These are phyloP conservation scores for Montipora capricornis DNA, from an alignment of 64 coral and sea anemone species.

Conservation along the genomic window DNA sequence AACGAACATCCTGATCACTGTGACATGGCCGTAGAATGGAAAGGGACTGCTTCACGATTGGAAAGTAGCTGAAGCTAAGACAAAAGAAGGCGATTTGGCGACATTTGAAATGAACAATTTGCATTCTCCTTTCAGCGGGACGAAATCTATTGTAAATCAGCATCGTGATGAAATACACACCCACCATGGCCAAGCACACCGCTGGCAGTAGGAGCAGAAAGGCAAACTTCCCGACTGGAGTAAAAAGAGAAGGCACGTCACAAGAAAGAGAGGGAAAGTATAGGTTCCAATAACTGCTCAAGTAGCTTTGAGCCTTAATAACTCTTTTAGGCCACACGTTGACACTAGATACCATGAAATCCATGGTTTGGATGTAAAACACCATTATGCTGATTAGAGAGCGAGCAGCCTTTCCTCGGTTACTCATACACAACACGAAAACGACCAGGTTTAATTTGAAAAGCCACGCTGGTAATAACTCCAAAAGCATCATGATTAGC, in stretches of 20 bases:
- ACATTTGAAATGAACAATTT: slow-evolving; percentile 51
- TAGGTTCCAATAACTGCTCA: slow-evolving; percentile 77
- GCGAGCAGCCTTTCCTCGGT: slow-evolving; percentile 19
- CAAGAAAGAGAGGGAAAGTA: slow-evolving; percentile 72
- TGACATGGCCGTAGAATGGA: slow-evolving; percentile 62
- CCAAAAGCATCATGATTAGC: slow-evolving; percentile 44
- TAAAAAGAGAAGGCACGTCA: slow-evolving; percentile 65
- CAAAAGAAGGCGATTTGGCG: slow-evolving; percentile 44
- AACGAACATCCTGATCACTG: slow-evolving; percentile 16
- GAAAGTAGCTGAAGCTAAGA: slow-evolving; percentile 71
- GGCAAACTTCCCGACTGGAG: slow-evolving; percentile 59
- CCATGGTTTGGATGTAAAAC: slow-evolving; percentile 80
- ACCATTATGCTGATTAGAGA: slow-evolving; percentile 68
- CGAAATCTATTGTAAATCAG: slow-evolving; percentile 2
- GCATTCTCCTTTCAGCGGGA: neutral
- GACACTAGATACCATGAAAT: slow-evolving; percentile 57
- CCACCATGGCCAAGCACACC: slow-evolving; percentile 16
- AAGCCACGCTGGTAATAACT: slow-evolving; percentile 39
- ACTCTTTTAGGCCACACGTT: slow-evolving; percentile 62
- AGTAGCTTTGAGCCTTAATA: slow-evolving; percentile 59
- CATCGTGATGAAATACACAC: slow-evolving; percentile 23
- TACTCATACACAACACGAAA: slow-evolving; percentile 37
- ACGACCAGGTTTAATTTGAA: slow-evolving; percentile 49
- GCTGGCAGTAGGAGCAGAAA: slow-evolving; percentile 72
- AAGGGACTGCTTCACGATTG: slow-evolving; percentile 58